Evolutionary conservation across 2,797 vertebrate genomes (phyloP).

Genomic region (Carapus acus): DNA sequence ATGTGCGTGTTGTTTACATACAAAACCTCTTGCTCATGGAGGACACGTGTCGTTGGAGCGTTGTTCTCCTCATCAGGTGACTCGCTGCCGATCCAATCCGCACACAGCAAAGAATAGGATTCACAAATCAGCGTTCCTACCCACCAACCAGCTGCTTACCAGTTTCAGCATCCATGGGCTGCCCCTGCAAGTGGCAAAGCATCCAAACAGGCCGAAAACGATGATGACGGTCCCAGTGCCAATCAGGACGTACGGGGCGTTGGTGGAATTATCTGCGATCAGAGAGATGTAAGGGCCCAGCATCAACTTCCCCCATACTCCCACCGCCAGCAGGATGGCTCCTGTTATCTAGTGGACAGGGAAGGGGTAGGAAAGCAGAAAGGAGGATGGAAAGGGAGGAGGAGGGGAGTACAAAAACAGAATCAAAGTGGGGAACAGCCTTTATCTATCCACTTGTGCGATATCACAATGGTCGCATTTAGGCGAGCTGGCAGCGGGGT

Average conservation of each 20-base stretch:
- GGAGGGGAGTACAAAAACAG: slow-evolving; percentile 23
- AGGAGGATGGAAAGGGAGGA: slow-evolving; percentile 3
- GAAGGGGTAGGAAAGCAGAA: slow-evolving; percentile 6
- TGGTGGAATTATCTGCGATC: slow-evolving; percentile 97
- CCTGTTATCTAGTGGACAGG: slow-evolving; percentile 85
- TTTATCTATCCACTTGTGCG: slow-evolving; percentile 42
- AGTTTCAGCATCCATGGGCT: slow-evolving; percentile 99
- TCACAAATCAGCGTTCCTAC: background rate
- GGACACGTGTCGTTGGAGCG: slow-evolving; percentile 28
- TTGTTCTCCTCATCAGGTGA: slow-evolving; percentile 45
- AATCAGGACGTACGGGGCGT: slow-evolving; percentile 96
- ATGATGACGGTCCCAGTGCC: slow-evolving; percentile 96
- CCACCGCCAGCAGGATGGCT: slow-evolving; percentile 92
- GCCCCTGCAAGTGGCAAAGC: slow-evolving; percentile 96
- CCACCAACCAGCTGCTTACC: slow-evolving; percentile 69
- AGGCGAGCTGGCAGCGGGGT: slow-evolving; percentile 9
- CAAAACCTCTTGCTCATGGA: slow-evolving; percentile 23
- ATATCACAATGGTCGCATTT: slow-evolving; percentile 43
- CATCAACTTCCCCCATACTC: slow-evolving; percentile 97
- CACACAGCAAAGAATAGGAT: background rate
- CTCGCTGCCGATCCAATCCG: slow-evolving; percentile 44
- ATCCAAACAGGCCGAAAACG: slow-evolving; percentile 97
- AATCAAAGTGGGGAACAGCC: slow-evolving; percentile 34
- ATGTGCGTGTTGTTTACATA: slow-evolving; percentile 40
- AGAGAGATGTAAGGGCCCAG: slow-evolving; percentile 96